phyloP scores from a whole-genome alignment of 1,140 invertebrate genomes.

The Calephelis nemesis region DNA sequence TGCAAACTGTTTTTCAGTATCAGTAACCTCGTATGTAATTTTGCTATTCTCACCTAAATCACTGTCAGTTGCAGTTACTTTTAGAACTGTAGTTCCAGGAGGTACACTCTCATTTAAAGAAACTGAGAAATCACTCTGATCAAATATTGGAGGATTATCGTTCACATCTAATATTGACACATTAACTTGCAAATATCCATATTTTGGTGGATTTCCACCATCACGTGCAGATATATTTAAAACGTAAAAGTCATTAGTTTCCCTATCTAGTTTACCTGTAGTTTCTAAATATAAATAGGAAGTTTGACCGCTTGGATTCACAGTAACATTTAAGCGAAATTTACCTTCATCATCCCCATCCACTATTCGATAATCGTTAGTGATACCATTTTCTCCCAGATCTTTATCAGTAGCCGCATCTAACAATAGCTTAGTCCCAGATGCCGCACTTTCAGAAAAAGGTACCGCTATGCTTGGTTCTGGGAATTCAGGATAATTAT shows the following conservation, averaged over 20 bases:
- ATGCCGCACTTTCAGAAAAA: constrained; percentile 94
- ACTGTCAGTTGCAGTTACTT: constrained; percentile 94
- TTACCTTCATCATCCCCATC: constrained; percentile 92
- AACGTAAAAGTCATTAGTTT: constrained; percentile 89
- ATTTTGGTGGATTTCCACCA: constrained; percentile 88
- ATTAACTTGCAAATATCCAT: constrained; percentile 93
- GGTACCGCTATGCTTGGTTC: constrained; percentile 91
- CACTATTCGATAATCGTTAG: constrained; percentile 92
- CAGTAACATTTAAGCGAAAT: constrained; percentile 91
- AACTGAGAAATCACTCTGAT: constrained; percentile 95
- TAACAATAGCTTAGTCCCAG: constrained; percentile 90
- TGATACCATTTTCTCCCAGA: constrained; percentile 90
- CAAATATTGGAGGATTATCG: constrained; percentile 96
- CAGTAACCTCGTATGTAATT: constrained; percentile 93
- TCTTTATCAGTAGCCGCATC: constrained; percentile 94
- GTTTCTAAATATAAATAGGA: constrained; percentile 95
- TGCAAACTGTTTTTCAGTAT: constrained; percentile 90
- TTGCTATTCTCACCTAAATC: constrained; percentile 96
- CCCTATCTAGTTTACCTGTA: constrained; percentile 92
- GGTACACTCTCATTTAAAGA: constrained; percentile 94
- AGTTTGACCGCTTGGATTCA: constrained; percentile 92
- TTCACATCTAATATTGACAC: constrained; percentile 95
- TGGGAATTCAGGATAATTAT: constrained; percentile 94
- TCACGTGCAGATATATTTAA: constrained; percentile 95
- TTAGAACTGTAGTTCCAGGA: constrained; percentile 91